phyloP scores from a whole-genome alignment of 1,140 invertebrate species.

The Hycleus phaleratus region DNA sequence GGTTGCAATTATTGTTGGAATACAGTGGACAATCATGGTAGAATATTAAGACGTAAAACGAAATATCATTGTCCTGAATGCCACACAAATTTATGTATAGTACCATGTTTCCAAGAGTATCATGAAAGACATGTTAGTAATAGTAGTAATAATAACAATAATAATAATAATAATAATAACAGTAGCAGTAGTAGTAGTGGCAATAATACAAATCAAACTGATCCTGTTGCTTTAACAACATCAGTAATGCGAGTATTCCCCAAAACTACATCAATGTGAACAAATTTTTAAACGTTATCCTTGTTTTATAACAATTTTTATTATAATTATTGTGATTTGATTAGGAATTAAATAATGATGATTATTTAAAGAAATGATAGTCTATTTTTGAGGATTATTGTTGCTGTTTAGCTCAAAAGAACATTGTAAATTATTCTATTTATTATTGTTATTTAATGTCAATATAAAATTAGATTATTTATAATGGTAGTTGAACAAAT shows the following conservation, averaged over 20 bases:
- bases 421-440: too few species aligned
- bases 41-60: conserved; percentile 73
- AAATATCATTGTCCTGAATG: conserved; percentile 84
- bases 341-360: not conserved
- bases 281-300: not conserved
- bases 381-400: not conserved
- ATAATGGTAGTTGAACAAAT: too few species aligned
- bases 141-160: too few species aligned
- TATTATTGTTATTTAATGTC: too few species aligned
- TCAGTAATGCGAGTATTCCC: conserved; percentile 39
- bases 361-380: too few species aligned
- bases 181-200: not conserved
- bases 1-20: conserved; percentile 86
- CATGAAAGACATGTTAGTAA: conserved; percentile 47
- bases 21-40: conserved; percentile 68
- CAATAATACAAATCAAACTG: conserved; percentile 18
- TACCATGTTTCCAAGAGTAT: conserved; percentile 77
- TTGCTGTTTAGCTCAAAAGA: too few species aligned
- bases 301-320: not conserved
- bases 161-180: not conserved
- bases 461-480: too few species aligned
- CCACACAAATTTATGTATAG: conserved; percentile 77
- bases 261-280: conserved; percentile 43
- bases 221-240: conserved; percentile 34
- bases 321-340: not conserved